These are phyloP conservation scores for Podilymbus podiceps DNA, from an alignment of 2,113 vertebrate genomes.

Conservation along the genomic window DNA sequence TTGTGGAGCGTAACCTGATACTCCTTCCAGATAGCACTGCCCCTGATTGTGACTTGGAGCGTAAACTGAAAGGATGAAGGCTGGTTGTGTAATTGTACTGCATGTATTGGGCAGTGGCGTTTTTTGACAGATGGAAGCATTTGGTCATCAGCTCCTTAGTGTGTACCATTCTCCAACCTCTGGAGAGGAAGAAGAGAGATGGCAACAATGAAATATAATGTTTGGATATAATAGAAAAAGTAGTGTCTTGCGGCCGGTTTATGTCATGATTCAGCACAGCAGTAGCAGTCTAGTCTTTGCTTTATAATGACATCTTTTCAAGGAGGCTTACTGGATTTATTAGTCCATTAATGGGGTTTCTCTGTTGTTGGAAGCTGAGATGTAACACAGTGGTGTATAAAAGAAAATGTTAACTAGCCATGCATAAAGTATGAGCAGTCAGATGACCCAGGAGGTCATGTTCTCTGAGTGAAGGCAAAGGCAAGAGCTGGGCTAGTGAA, in stretches of 20 bases:
- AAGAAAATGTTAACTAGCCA: slow-evolving; percentile 2
- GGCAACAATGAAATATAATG: background rate
- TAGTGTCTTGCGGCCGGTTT: background rate
- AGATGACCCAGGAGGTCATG: background rate
- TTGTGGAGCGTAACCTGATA: background rate
- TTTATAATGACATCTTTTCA: slow-evolving; percentile 8
- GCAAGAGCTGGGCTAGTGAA: background rate
- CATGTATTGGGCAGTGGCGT: background rate
- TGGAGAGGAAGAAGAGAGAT: slow-evolving; percentile 14
- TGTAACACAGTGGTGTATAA: background rate
- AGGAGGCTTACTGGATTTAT: background rate
- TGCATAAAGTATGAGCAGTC: background rate
- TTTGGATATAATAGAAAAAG: background rate
- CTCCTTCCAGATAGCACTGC: background rate
- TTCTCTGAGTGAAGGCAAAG: background rate
- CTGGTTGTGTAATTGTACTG: background rate
- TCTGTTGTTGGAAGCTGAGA: background rate
- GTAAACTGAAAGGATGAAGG: background rate
- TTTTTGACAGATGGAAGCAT: slow-evolving; percentile 26
- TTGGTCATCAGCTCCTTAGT: background rate
- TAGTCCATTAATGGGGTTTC: background rate
- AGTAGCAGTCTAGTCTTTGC: background rate
- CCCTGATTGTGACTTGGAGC: background rate
- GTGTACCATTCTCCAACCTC: background rate
- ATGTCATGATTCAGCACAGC: background rate